Conservation (phyloP, 2,888 invertebrate genomes). For the Syritta pipiens region DNA sequence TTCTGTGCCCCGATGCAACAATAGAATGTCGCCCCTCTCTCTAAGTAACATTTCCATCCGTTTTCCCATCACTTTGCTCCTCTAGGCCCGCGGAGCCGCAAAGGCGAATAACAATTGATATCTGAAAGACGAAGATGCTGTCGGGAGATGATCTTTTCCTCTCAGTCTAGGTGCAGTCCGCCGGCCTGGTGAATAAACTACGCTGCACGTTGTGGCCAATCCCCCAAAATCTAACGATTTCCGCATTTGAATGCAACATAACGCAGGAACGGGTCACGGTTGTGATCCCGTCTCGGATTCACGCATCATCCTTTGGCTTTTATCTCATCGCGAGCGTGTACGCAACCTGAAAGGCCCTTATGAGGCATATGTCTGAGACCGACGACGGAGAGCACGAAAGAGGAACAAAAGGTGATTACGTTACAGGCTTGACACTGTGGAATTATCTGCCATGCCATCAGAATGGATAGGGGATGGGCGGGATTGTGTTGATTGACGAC, state of each 20-base stretch:
- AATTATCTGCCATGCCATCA: slow-evolving; percentile 24
- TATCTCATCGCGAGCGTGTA: slow-evolving; percentile 27
- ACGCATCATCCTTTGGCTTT: slow-evolving; percentile 38
- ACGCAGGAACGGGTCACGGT: slow-evolving; percentile 44
- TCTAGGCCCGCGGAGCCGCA: neutral
- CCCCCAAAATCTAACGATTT: slow-evolving; percentile 59
- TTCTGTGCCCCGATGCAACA: neutral
- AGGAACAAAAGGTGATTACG: slow-evolving; percentile 63
- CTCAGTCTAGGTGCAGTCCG: slow-evolving; percentile 52
- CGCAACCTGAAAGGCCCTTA: slow-evolving; percentile 37
- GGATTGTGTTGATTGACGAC: slow-evolving; percentile 36
- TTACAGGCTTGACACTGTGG: slow-evolving; percentile 48
- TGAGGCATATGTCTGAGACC: slow-evolving; percentile 17
- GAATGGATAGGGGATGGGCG: slow-evolving; percentile 30
- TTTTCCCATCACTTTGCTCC: slow-evolving; percentile 37
- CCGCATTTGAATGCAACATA: slow-evolving; percentile 52
- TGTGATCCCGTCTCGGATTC: slow-evolving; percentile 30
- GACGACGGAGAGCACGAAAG: neutral
- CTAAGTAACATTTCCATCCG: slow-evolving; percentile 22
- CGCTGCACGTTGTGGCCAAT: slow-evolving; percentile 56
- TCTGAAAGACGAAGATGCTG: slow-evolving; percentile 48
- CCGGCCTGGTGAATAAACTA: slow-evolving; percentile 28
- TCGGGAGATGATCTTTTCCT: slow-evolving; percentile 63
- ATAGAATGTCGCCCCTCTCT: neutral
- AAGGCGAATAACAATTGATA: slow-evolving; percentile 24